Evolutionary conservation across 1,140 invertebrate species (phyloP), one percentile per base, ranked within the genome.

Genomic region (Ladona fulva): DNA sequence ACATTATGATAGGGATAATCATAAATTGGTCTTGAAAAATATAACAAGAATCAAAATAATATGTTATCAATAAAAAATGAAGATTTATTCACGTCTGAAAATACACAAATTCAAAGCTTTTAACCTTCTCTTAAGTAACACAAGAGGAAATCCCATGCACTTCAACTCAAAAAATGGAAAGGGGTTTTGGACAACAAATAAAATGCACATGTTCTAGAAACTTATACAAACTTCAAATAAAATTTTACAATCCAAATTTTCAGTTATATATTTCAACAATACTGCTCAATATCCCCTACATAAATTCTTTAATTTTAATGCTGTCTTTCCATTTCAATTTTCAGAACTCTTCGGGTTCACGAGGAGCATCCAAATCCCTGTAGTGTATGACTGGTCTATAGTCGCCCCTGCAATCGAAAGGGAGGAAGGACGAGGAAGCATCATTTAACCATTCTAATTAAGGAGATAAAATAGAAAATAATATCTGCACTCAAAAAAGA

Each of bases 381-480:
- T 97, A 97, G 86, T 95, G 93, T 83, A 95, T 94, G 81, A 95
- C 90, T 81, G 93, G 92, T 84, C 94, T 90, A 86, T 92, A 93
- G 83, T 95, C 93, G 81, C 89, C 89, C 82, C 89, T 90, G 83
- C 89, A 66, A 66, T 66, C 52, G 52, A 66, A 66, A 66, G 52
- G 52, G 3, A 66, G 52, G 52, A 66, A 66, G 3, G 52, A 19
- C 52, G 52, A 66, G 52, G 52, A 66, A 66, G 85, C 90, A 78
- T 75, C 76, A 74, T 77, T 77, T 73, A 78, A 75, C 42, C 42
- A 79, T 75, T 73, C 76, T 42, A 74, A 76, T 74, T 79, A 79
- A 80, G 66, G 77, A 73, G 79, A 79, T 29, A 81, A 81, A 81
- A 79, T 78, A 79, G n/a, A 80, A 79, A 78, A 78, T 80, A 79